Evolutionary conservation across 2,888 invertebrate species (phyloP), one percentile per base, ranked within the genome.

Genomic region (Zaprionus bogoriensis): DNA sequence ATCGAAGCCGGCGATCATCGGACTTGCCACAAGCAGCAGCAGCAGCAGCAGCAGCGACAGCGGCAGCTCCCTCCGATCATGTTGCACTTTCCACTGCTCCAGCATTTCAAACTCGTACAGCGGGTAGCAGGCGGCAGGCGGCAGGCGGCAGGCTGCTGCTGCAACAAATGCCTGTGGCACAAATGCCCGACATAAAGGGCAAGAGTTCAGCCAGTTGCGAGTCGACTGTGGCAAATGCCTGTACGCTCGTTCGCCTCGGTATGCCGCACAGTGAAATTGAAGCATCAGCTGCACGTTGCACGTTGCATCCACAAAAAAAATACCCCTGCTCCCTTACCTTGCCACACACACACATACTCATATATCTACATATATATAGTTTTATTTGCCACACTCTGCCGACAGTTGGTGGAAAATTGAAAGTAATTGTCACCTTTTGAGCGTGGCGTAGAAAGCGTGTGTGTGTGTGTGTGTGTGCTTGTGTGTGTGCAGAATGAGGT

Each of bases 141-240:
- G 79, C 72, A 70, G 74, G 54, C 57, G 68, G 52, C 48, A 25
- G 30, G 10, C 52, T 25, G 22, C 14, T 32, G 30, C 32, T 17
- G 54, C 54, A 12, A 46, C 54, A 60, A 44, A 52, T 36, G 74
- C 83, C 80, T 67, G 74, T 62, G 77, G 80, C 77, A 73, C 54
- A 83, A 73, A 73, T 79, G 82, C 85, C 68, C 82, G 73, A 85
- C 85, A 84, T 75, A 83, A 82, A 83, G 85, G 82, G 82, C 82
- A 83, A 83, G 62, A 83, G 82, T 85, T 83, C 82, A 83, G 68
- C 63, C 55, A 82, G 82, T 79, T 84, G 72, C 65, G 79, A 82
- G 82, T 82, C 79, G 38, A 20, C 38, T 72, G 79, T n/a, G n/a
- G n/a, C n/a, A n/a, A n/a, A n/a, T n/a, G n/a, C n/a, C n/a, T n/a